Conservation (phyloP, 35 echinoderm and acorn worm genomes). For the Anneissia japonica region DNA sequence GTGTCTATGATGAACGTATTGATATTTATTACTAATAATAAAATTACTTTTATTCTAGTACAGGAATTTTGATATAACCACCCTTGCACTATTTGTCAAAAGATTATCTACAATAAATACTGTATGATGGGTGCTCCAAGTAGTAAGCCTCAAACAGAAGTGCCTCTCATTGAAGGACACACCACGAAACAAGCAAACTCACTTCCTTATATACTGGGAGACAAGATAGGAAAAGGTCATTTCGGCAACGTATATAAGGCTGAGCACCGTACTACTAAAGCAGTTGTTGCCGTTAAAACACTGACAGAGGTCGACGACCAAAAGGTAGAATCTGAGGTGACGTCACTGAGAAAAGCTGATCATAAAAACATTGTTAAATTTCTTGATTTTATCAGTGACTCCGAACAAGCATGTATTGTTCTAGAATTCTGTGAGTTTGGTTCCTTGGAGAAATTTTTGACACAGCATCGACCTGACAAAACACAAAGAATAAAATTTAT, state of each 20-base stretch:
- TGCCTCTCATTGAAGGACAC: no score
- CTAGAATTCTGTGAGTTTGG: slow-evolving; percentile 14
- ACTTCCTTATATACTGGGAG: not conserved
- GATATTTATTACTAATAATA: no score
- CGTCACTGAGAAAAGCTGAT: not conserved
- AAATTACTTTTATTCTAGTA: no score
- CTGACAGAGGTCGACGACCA: not conserved
- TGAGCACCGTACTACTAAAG: not conserved
- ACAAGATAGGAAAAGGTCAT: not conserved
- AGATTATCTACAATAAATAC: no score
- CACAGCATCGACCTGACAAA: not conserved
- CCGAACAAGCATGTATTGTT: not conserved
- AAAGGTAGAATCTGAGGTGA: not conserved
- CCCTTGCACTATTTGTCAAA: no score
- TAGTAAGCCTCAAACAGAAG: no score
- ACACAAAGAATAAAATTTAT: not conserved
- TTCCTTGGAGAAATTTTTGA: not conserved
- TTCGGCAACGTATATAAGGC: not conserved
- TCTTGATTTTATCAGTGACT: not conserved
- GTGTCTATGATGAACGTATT: no score
- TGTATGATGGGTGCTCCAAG: no score
- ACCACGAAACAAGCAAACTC: no score
- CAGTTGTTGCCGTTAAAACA: not conserved
- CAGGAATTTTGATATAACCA: no score
- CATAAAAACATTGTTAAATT: not conserved